Evolutionary conservation across 1,140 invertebrate genomes (phyloP).

Genomic region (Ephestia elutella): DNA sequence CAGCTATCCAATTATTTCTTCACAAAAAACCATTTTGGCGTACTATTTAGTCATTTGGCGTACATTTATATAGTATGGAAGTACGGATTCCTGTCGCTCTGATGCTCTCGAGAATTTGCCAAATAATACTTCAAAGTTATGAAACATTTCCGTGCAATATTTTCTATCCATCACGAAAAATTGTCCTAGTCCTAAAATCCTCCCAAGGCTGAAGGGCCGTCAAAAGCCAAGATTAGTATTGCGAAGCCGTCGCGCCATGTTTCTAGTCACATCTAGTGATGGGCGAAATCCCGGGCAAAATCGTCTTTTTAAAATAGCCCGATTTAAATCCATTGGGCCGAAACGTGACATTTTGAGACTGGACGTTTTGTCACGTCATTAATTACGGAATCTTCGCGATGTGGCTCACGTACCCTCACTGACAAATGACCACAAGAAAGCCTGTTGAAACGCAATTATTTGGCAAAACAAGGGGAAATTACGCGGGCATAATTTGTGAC

Average conservation of each 20-base stretch:
- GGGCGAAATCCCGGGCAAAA: neutral
- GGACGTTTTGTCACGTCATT: slow-evolving; percentile 4
- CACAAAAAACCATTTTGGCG: too few relatives aligned
- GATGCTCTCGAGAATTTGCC: too few relatives aligned
- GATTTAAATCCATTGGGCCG: too few relatives aligned
- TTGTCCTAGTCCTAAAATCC: neutral
- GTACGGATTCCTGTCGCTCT: too few relatives aligned
- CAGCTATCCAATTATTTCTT: too few relatives aligned
- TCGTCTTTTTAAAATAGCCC: too few relatives aligned
- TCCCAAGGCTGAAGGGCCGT: neutral
- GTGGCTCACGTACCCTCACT: slow-evolving; percentile 5
- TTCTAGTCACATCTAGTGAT: neutral
- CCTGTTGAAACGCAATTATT: slow-evolving; percentile 7
- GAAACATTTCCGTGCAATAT: too few relatives aligned
- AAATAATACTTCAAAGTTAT: too few relatives aligned
- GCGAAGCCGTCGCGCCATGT: neutral
- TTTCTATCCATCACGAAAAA: too few relatives aligned
- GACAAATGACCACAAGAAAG: slow-evolving; percentile 8
- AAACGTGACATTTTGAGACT: too few relatives aligned
- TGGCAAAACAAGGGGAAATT: slow-evolving; percentile 6
- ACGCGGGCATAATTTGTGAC: neutral
- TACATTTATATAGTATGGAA: too few relatives aligned
- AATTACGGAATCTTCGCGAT: slow-evolving; percentile 1
- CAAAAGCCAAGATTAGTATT: slow-evolving; percentile 4
- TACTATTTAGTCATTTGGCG: too few relatives aligned